phyloP scores from a whole-genome alignment of 2,888 invertebrate genomes.

The Calameuta idolon region DNA sequence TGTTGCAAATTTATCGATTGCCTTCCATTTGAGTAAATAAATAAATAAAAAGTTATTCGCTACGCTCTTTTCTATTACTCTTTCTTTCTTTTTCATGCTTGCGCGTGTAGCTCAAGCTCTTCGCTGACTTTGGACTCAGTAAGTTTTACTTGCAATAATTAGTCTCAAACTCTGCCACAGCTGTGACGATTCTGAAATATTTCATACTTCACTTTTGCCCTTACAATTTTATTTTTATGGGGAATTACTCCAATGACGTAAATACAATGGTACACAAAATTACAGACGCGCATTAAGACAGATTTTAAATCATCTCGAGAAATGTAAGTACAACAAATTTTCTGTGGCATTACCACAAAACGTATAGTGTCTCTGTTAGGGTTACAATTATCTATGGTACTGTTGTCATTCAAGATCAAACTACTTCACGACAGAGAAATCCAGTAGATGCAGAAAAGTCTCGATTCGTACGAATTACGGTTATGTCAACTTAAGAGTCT shows the following conservation, averaged over 20 bases:
- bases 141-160: not conserved
- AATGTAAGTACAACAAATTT: not conserved
- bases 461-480: not conserved
- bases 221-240: not conserved
- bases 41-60: constrained; percentile 58
- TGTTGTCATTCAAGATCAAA: not conserved
- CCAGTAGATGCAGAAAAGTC: not conserved
- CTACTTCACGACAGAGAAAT: not conserved
- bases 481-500: not conserved
- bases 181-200: not conserved
- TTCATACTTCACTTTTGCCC: not conserved
- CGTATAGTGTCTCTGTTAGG: not conserved
- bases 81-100: not conserved
- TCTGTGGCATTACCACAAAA: not conserved
- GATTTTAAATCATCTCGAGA: not conserved
- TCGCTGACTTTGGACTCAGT: not conserved
- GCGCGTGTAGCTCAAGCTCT: not conserved
- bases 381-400: not conserved
- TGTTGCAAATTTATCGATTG: constrained; percentile 67
- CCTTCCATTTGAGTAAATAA: constrained; percentile 67
- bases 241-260: no score
- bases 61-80: not conserved
- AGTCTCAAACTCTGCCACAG: not conserved
- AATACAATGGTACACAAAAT: not conserved
- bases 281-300: not conserved